Evolutionary conservation across 92 coral and sea anemone genomes (phyloP).

Genomic region (Hydrozoanthus gracilis): DNA sequence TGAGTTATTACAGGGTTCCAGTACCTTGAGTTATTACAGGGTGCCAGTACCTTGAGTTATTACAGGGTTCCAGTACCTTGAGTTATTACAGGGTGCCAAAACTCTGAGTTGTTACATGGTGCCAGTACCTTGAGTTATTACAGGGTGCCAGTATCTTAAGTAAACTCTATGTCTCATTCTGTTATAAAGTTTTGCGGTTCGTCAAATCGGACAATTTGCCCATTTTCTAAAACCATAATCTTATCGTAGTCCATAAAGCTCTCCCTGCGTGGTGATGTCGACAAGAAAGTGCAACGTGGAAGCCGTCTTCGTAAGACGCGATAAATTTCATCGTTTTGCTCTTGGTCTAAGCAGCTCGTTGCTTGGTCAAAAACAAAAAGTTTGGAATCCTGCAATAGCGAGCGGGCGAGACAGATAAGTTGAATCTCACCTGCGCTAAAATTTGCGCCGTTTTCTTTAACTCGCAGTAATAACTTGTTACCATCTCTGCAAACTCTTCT

Average conservation of each 20-base stretch:
- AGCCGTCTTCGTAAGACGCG: background rate
- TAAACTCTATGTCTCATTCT: background rate
- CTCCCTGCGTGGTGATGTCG: background rate
- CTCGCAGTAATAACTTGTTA: background rate
- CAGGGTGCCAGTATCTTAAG: background rate
- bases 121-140: too few relatives aligned
- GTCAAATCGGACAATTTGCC: constrained; percentile 27
- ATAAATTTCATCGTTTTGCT: background rate
- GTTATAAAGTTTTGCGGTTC: constrained; percentile 10
- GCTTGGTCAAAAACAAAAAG: constrained; percentile 38
- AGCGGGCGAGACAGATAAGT: constrained; percentile 30
- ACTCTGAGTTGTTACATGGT: too few relatives aligned
- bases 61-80: too few relatives aligned
- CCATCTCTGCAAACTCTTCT: background rate
- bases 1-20: too few relatives aligned
- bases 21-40: too few relatives aligned
- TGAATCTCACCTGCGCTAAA: constrained; percentile 41
- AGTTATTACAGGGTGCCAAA: constrained; percentile 1
- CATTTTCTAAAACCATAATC: constrained; percentile 26
- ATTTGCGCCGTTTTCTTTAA: constrained; percentile 33
- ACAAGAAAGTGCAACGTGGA: background rate
- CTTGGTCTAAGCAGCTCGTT: constrained; percentile 24
- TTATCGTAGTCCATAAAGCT: constrained; percentile 27
- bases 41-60: too few relatives aligned
- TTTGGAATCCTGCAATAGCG: constrained; percentile 15